Evolutionary conservation across 2,888 invertebrate genomes (phyloP).

Genomic region (Acheta domesticus): DNA sequence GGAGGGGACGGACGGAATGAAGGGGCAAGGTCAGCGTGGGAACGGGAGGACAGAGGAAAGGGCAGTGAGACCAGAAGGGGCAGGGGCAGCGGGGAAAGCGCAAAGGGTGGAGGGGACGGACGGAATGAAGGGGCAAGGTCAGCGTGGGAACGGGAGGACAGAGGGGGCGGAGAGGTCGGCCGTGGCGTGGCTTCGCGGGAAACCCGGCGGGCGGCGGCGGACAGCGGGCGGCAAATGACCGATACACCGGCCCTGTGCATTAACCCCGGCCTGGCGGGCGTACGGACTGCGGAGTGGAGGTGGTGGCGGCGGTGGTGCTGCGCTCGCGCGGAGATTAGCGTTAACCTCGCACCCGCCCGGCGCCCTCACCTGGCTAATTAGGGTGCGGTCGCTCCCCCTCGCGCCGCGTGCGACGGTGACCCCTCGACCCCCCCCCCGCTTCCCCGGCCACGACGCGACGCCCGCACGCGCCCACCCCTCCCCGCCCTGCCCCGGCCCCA

Average conservation of each 20-base stretch:
- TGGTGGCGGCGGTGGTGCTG: neutral
- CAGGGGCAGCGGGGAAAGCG: too few species aligned
- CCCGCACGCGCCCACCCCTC: too few species aligned
- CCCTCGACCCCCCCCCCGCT: too few species aligned
- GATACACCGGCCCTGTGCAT: neutral
- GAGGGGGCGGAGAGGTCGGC: neutral
- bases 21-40: too few species aligned
- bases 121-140: neutral
- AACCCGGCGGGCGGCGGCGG: neutral
- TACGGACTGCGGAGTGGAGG: neutral
- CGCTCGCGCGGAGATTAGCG: constrained; percentile 3
- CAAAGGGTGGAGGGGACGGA: neutral
- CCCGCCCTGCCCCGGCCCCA: too few species aligned
- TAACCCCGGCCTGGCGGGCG: neutral
- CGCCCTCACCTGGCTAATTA: constrained; percentile 7
- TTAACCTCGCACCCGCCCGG: neutral
- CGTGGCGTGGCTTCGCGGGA: neutral
- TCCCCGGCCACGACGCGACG: too few species aligned
- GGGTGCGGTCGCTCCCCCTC: neutral
- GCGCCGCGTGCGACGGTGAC: neutral
- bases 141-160: neutral
- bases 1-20: too few species aligned
- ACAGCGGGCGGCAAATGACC: neutral
- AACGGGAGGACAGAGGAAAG: too few species aligned
- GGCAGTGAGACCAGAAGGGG: too few species aligned